Conservation (phyloP, 1,140 invertebrate genomes). For the Pseudobourletiella spinata region DNA sequence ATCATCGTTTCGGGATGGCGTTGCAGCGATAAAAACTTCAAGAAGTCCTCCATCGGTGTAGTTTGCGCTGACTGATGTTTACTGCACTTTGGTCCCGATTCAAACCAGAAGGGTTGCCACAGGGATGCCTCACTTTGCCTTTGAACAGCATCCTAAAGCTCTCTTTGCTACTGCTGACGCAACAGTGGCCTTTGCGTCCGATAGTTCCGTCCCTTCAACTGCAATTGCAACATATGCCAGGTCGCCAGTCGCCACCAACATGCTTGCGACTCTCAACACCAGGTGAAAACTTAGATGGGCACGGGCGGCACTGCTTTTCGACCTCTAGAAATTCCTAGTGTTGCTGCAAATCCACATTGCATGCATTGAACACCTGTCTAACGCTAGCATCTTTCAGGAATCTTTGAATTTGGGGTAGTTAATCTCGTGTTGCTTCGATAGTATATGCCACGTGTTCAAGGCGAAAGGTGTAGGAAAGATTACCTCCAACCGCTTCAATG, state of each 20-base stretch:
- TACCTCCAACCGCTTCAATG: conserved; percentile 69
- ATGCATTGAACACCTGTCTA: conserved; percentile 71
- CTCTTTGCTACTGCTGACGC: conserved; percentile 62
- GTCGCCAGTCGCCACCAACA: conserved; percentile 43
- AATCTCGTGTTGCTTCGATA: conserved; percentile 58
- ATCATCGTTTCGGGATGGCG: conserved; percentile 50
- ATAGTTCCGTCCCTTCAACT: conserved; percentile 53
- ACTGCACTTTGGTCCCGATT: conserved; percentile 42
- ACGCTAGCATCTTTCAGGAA: conserved; percentile 52
- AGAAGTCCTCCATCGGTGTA: conserved; percentile 80
- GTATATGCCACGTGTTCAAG: conserved; percentile 75
- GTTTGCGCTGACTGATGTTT: conserved; percentile 60
- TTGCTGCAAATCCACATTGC: conserved; percentile 60
- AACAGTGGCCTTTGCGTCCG: conserved; percentile 40
- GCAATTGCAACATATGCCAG: conserved; percentile 66
- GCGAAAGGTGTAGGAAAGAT: conserved; percentile 57
- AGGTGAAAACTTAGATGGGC: conserved; percentile 52
- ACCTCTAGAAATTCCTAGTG: conserved; percentile 41
- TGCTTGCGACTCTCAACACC: conserved; percentile 55
- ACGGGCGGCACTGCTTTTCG: conserved; percentile 16
- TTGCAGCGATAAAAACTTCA: conserved; percentile 62
- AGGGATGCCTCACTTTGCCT: conserved; percentile 56
- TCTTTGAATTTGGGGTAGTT: too few species aligned
- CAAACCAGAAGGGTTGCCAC: conserved; percentile 52
- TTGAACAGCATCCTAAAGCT: conserved; percentile 59